Conservation (phyloP, 2,113 vertebrate species). For the Peromyscus maniculatus region DNA sequence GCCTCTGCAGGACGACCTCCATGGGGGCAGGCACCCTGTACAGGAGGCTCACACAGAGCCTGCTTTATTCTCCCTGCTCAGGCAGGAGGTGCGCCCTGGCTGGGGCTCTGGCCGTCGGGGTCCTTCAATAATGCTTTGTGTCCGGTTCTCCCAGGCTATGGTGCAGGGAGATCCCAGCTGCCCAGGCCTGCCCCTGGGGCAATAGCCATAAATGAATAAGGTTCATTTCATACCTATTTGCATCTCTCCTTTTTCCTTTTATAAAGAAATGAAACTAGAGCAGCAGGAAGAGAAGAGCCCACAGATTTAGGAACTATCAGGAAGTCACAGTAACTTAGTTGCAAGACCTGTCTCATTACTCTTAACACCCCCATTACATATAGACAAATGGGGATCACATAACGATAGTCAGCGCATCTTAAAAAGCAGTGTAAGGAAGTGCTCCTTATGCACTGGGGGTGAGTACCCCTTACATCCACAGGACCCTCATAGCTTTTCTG, state of each 20-base stretch:
- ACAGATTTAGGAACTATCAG: background rate
- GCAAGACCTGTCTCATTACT: too few relatives aligned
- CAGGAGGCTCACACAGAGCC: slow-evolving; percentile 56
- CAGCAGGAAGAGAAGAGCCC: background rate
- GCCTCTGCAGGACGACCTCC: background rate
- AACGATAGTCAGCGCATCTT: background rate
- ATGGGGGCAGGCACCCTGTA: background rate
- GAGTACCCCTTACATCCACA: rapidly evolving
- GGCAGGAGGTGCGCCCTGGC: slow-evolving; percentile 62
- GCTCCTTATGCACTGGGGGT: rapidly evolving
- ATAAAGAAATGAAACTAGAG: background rate
- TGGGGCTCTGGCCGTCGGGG: background rate
- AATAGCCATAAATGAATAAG: background rate
- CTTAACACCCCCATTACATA: background rate
- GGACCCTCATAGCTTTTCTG: background rate
- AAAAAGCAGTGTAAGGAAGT: background rate
- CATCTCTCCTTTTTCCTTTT: background rate
- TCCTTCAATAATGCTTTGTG: slow-evolving; percentile 55
- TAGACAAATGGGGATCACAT: background rate
- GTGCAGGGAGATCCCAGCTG: background rate
- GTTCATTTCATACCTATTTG: slow-evolving; percentile 20
- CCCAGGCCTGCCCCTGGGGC: background rate
- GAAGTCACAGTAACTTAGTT: background rate
- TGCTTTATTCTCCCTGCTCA: slow-evolving; percentile 70
- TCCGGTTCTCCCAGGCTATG: background rate